phyloP scores from a whole-genome alignment of 2,888 invertebrate genomes.

The Cheilosia urbana region DNA sequence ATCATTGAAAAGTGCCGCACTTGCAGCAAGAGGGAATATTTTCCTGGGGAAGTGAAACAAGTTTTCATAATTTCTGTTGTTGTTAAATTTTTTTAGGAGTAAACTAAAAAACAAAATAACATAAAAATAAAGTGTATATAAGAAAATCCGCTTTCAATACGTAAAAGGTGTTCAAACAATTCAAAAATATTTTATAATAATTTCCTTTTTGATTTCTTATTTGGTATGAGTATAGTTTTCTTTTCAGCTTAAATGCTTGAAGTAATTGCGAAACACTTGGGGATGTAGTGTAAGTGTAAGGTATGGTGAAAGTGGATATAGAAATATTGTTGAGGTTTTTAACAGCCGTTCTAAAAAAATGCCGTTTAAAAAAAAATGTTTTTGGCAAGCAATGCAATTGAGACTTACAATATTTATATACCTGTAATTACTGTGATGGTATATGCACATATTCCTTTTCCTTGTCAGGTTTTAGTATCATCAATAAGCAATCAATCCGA shows the following conservation, averaged over 20 bases:
- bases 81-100: neutral
- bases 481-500: no score
- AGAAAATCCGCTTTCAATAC: constrained; percentile 13
- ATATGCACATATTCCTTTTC: no score
- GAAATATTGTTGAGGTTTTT: neutral
- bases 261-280: constrained; percentile 29
- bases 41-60: constrained; percentile 32
- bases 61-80: constrained; percentile 19
- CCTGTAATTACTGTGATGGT: no score
- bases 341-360: no score
- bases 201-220: constrained; percentile 17
- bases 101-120: constrained; percentile 26
- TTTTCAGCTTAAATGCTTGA: constrained; percentile 40
- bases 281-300: constrained; percentile 10
- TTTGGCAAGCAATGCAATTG: no score
- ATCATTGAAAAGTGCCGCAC: constrained; percentile 71
- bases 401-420: no score
- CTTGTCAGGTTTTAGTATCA: no score
- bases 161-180: constrained; percentile 54
- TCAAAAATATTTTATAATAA: constrained; percentile 41
- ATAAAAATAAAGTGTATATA: constrained; percentile 20
- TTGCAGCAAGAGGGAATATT: constrained; percentile 37
- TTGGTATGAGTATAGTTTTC: constrained; percentile 11
- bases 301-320: constrained; percentile 10
- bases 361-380: no score